Evolutionary conservation across 1,140 invertebrate genomes (phyloP), one percentile per base, ranked within the genome.

Genomic region (Belonocnema kinseyi): DNA sequence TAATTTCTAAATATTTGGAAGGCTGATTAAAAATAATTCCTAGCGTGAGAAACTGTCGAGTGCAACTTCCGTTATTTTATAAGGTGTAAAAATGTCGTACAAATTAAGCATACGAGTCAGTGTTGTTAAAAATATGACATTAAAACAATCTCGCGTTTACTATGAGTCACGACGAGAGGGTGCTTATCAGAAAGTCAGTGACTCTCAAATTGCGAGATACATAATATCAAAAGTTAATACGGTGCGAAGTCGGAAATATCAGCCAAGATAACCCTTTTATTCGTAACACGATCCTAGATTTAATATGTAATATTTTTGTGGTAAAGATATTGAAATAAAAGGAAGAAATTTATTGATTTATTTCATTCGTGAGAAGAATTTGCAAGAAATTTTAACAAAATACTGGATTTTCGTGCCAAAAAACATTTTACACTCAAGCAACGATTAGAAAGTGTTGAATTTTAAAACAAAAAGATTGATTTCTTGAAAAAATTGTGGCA

Each of bases 121-220:
- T 70, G 50, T 70, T 76, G 61, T 73, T 19, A 51, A 17, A 17
- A 75, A 46, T 14, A 54, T 72, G 61, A 75, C 66, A 75, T 75
- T 76, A 76, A 74, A 77, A 80, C 74, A 73, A 74, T 71, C 54
- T 78, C 51, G 70, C 74, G 50, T 66, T 50, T 76, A 76, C 61
- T 75, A 77, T 78, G 81, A 82, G 70, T 80, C 76, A 75, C 70
- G 51, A 75, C 70, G 51, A 40, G 14, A 50, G 14, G 33, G 51
- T 71, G 58, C 76, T 82, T 82, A 82, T 84, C 78, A 79, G 70
- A 56, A 77, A 74, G 61, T 73, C 77, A 78, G 82, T 82, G 79
- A 73, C 74, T 82, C 83, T 84, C 80, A 84, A 79, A 80, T 81
- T 76, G 75, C 77, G 78, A 77, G 52, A 79, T 80, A 77, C 75